These are phyloP conservation scores for Macaria notata DNA, from an alignment of 2,888 invertebrate species.

Conservation along the genomic window DNA sequence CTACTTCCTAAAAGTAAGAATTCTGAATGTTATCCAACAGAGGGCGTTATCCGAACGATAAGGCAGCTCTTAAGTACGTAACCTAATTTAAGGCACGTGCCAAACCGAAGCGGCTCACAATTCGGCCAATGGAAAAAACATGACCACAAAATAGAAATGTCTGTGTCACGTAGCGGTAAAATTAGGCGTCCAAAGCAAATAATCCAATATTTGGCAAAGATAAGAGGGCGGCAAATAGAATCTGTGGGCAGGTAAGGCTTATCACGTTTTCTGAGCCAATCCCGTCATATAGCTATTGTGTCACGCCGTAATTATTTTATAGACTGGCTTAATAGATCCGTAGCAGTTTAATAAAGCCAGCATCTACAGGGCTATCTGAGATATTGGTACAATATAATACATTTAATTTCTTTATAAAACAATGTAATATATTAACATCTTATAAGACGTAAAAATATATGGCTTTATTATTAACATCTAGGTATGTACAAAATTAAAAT, in stretches of 20 bases:
- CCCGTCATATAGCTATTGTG: slow-evolving; percentile 15
- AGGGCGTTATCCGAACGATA: no score
- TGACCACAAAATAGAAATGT: slow-evolving; percentile 12
- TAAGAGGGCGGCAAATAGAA: slow-evolving; percentile 54
- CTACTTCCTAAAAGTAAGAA: no score
- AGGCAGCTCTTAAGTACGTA: not conserved
- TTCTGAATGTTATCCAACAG: no score
- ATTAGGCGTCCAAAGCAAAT: slow-evolving; percentile 58
- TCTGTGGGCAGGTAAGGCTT: slow-evolving; percentile 45
- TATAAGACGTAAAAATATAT: no score
- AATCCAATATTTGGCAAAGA: slow-evolving; percentile 61
- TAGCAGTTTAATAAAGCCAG: no score
- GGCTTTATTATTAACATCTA: no score
- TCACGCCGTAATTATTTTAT: slow-evolving; percentile 18
- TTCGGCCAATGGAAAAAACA: slow-evolving; percentile 7
- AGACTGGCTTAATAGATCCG: not conserved
- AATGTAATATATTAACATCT: no score
- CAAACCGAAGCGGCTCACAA: not conserved
- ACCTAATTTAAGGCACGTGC: slow-evolving; percentile 6
- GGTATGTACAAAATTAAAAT: no score
- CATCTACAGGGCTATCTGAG: no score
- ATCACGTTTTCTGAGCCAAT: slow-evolving; percentile 38
- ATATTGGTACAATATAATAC: no score
- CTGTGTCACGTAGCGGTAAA: slow-evolving; percentile 58
- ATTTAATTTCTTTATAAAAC: no score